phyloP scores from a whole-genome alignment of 2,888 invertebrate genomes.

The Nomada fabriciana region DNA sequence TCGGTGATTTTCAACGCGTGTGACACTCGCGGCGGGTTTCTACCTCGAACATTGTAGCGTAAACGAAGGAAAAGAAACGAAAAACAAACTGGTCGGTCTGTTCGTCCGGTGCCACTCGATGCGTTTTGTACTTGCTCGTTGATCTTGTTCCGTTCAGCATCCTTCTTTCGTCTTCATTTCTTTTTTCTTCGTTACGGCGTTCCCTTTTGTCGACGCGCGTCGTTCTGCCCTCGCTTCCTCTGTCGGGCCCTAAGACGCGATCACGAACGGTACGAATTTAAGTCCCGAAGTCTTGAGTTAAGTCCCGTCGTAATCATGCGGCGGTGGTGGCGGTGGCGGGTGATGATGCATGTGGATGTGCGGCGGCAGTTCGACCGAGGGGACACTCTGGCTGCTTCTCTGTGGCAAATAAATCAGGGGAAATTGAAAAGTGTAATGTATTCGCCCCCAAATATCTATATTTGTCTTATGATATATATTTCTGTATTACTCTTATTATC shows the following conservation, averaged over 20 bases:
- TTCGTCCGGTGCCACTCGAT: slow-evolving; percentile 51
- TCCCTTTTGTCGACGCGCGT: background rate
- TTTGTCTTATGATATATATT: too few species aligned
- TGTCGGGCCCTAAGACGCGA: background rate
- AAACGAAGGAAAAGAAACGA: background rate
- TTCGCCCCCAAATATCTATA: too few species aligned
- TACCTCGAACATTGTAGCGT: slow-evolving; percentile 34
- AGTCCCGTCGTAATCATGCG: slow-evolving; percentile 80
- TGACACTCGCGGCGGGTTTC: slow-evolving; percentile 46
- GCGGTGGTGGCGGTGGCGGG: slow-evolving; percentile 62
- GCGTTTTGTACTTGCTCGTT: slow-evolving; percentile 65
- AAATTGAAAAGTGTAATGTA: too few species aligned
- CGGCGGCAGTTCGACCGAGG: slow-evolving; percentile 84
- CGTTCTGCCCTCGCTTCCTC: background rate
- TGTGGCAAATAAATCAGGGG: slow-evolving; percentile 68
- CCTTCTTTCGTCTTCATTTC: background rate
- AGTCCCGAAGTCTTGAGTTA: slow-evolving; percentile 32
- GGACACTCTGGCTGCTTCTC: slow-evolving; percentile 83
- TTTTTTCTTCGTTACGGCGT: background rate
- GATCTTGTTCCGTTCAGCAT: background rate
- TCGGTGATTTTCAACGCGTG: slow-evolving; percentile 17
- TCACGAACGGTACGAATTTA: slow-evolving; percentile 13
- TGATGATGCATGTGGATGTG: slow-evolving; percentile 84
- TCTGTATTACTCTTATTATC: too few species aligned
- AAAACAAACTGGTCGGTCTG: slow-evolving; percentile 12